phyloP scores from a whole-genome alignment of 2,797 vertebrate species.

The Tympanoctomys barrerae region DNA sequence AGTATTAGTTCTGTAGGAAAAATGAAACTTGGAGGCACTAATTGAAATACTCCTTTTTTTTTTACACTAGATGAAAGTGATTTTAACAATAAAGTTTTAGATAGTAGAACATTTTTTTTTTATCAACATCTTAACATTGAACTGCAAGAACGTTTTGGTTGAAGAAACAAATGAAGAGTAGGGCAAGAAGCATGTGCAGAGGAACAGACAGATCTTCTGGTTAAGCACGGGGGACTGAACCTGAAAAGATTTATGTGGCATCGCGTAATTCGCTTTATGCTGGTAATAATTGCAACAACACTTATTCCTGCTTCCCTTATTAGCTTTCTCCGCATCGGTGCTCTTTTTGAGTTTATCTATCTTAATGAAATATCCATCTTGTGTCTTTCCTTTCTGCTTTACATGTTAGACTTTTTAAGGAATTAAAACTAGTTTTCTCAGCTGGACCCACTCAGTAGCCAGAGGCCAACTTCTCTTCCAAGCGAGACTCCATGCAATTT shows the following conservation, averaged over 20 bases:
- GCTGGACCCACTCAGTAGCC: conserved; percentile 72
- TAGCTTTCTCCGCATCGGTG: conserved; percentile 73
- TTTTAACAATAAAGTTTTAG: conserved; percentile 7
- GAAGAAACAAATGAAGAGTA: conserved; percentile 40
- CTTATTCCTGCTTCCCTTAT: conserved; percentile 67
- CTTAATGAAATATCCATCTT: conserved; percentile 80
- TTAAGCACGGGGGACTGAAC: conserved; percentile 71
- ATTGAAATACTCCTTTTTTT: background rate
- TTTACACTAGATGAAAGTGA: background rate
- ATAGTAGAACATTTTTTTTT: background rate
- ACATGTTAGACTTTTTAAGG: conserved; percentile 63
- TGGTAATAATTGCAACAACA: conserved; percentile 59
- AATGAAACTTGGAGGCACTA: background rate
- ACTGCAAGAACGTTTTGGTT: conserved; percentile 24
- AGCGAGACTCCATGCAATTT: conserved; percentile 73
- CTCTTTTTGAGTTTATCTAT: conserved; percentile 75
- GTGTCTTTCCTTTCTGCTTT: conserved; percentile 56
- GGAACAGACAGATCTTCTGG: conserved; percentile 40
- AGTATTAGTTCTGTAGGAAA: background rate
- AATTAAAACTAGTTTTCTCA: conserved; percentile 72
- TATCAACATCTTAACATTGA: background rate
- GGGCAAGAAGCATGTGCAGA: background rate
- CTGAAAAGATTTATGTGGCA: conserved; percentile 72
- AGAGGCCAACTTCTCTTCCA: conserved; percentile 76
- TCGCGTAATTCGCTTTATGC: conserved; percentile 65